phyloP scores from a whole-genome alignment of 2,888 invertebrate genomes.

The Margaritifera margaritifera region DNA sequence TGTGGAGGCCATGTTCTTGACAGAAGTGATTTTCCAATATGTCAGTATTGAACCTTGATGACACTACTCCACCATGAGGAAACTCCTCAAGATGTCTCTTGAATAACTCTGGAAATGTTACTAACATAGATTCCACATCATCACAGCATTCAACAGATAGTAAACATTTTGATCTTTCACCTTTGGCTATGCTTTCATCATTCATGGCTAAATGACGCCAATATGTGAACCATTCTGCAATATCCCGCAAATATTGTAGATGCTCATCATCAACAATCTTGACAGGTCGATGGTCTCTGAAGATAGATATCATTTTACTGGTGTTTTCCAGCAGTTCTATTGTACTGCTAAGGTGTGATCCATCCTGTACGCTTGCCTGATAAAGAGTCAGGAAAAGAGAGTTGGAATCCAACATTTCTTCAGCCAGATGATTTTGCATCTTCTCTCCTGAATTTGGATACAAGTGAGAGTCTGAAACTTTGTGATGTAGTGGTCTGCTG shows the following conservation, averaged over 20 bases:
- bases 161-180: slow-evolving; percentile 1
- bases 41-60: slow-evolving; percentile 20
- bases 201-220: no score
- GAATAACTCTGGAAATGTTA: slow-evolving; percentile 5
- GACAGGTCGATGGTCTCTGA: slow-evolving; percentile 17
- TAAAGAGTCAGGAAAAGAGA: no score
- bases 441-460: no score
- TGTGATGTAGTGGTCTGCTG: no score
- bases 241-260: background rate
- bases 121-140: slow-evolving; percentile 8
- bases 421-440: no score
- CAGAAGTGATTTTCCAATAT: slow-evolving; percentile 16
- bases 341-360: no score
- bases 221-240: slow-evolving; percentile 12
- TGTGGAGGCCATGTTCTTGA: slow-evolving; percentile 15
- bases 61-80: no score
- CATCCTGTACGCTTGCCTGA: no score
- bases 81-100: background rate
- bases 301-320: slow-evolving; percentile 10
- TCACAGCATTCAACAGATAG: slow-evolving; percentile 18
- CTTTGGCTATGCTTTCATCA: background rate
- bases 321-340: slow-evolving; percentile 16
- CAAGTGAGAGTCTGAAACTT: no score
- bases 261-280: slow-evolving; percentile 4
- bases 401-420: no score